phyloP scores from a whole-genome alignment of 2,888 invertebrate genomes.

The Drosophila mercatorum region DNA sequence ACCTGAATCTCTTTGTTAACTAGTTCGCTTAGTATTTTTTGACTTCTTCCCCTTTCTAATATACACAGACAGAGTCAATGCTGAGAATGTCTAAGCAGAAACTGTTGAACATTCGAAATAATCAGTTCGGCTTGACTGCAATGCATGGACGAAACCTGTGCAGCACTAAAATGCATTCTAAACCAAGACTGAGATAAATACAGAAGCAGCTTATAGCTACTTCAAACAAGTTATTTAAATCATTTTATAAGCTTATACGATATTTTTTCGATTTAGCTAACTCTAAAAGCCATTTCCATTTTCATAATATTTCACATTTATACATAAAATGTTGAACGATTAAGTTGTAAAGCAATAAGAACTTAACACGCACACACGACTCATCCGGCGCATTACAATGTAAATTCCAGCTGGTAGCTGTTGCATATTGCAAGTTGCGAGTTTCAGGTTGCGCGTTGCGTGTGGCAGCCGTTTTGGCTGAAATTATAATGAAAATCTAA shows the following conservation, averaged over 20 bases:
- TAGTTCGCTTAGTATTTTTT: no score
- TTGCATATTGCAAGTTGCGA: neutral
- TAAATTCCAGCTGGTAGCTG: neutral
- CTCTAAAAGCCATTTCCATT: no score
- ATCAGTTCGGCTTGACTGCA: neutral
- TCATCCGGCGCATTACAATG: neutral
- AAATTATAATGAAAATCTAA: slow-evolving; percentile 34
- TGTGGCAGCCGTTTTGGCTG: slow-evolving; percentile 1
- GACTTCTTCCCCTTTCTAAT: no score
- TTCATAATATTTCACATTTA: neutral
- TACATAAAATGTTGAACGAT: neutral
- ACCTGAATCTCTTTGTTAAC: no score
- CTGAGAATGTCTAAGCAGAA: neutral
- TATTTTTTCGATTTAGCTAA: no score
- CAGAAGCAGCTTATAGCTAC: neutral
- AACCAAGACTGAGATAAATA: no score
- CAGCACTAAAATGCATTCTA: no score
- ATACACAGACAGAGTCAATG: no score
- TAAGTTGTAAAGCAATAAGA: neutral
- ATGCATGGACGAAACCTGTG: no score
- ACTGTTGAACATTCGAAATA: neutral
- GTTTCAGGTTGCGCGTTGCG: slow-evolving; percentile 1
- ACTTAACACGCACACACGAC: neutral
- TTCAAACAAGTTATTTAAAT: neutral
- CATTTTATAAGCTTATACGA: no score